Base-by-base conservation (phyloP, 2,888 invertebrate genomes). In the Allophyes oxyacanthae region DNA sequence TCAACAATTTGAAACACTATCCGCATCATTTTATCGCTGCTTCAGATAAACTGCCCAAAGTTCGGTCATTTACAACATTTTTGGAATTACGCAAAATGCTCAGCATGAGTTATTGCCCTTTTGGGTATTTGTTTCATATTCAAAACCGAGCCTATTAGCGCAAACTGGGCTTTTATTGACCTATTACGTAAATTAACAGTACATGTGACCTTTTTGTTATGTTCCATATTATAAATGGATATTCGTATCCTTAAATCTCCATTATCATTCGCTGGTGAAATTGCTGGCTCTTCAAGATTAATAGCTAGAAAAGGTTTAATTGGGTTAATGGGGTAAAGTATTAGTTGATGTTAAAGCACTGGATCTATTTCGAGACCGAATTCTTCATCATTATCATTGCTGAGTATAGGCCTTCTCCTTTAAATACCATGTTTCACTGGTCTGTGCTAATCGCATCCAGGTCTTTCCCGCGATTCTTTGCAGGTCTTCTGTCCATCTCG, bases 101-200 rank as follows among this genome's bases (percentile, higher is more conserved):
- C 69, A 58, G 60, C 63, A 78, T 77, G 77, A 83, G 44, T 78
- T 81, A 83, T 80, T 46, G 43, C 77, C 61, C 67, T 75, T 73
- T 55, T 42, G 81, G 84, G 77, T 68, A 77, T 79, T 78, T 75
- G 79, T 79, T 82, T 67, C 71, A 67, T 74, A 69, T 76, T 75
- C 75, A 69, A 77, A 82, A 73, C 72, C 72, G 67, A 72, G 69
- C 63, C 77, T 78, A 81, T 78, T 81, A 82, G 72, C 67, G 58
- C 58, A 52, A 67, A 67, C 72, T 65, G 64, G 64, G 71, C 74
- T 73, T 78, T 81, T 83, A 81, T 82, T 79, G 72, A 78, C 66
- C 76, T 73, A 79, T 80, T 82, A 82, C 62, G 75, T 69, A 74
- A 78, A 83, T 81, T 81, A 82, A 79, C 81, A 72, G 64, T 64